phyloP scores from a whole-genome alignment of 2,113 vertebrate species.

The Nothobranchius kuhntae region DNA sequence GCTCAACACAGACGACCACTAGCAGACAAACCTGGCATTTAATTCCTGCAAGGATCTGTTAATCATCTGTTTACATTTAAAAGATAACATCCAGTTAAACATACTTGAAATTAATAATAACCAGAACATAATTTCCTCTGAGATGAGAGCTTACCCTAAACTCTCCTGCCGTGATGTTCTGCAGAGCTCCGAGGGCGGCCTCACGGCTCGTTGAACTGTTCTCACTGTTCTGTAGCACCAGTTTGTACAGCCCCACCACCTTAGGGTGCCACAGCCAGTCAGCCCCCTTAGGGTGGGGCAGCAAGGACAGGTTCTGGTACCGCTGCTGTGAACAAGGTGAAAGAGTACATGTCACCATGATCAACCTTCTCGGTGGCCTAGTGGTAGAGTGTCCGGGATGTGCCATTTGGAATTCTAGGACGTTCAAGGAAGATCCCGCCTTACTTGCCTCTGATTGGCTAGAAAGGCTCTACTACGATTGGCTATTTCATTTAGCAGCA shows the following conservation, averaged over 20 bases:
- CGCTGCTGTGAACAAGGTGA: slow-evolving; percentile 57
- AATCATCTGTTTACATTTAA: too few relatives aligned
- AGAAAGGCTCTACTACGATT: too few relatives aligned
- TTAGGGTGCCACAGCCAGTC: slow-evolving; percentile 98
- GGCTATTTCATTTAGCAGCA: too few relatives aligned
- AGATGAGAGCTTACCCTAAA: slow-evolving; percentile 78
- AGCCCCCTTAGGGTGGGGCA: slow-evolving; percentile 88
- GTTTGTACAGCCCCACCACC: slow-evolving; percentile 87
- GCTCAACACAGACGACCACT: slow-evolving; percentile 92
- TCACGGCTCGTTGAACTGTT: slow-evolving; percentile 84
- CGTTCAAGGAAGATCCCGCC: too few relatives aligned
- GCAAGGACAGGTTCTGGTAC: slow-evolving; percentile 82
- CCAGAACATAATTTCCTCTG: too few relatives aligned
- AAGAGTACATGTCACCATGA: neutral
- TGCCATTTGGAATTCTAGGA: too few relatives aligned
- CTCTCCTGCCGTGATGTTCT: slow-evolving; percentile 93
- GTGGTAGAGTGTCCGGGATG: too few relatives aligned
- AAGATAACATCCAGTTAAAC: too few relatives aligned
- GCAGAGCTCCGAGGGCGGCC: slow-evolving; percentile 88
- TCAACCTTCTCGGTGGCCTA: too few relatives aligned
- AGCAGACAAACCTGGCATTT: slow-evolving; percentile 10
- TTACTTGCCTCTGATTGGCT: too few relatives aligned
- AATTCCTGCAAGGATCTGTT: too few relatives aligned
- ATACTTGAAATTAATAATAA: too few relatives aligned
- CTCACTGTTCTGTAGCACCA: slow-evolving; percentile 85